A percentile compares a stretch with the other conserved stretches of the same genome.
phyloP scores from a whole-genome alignment of 2,113 vertebrate species.

The Gavialis gangeticus region DNA sequence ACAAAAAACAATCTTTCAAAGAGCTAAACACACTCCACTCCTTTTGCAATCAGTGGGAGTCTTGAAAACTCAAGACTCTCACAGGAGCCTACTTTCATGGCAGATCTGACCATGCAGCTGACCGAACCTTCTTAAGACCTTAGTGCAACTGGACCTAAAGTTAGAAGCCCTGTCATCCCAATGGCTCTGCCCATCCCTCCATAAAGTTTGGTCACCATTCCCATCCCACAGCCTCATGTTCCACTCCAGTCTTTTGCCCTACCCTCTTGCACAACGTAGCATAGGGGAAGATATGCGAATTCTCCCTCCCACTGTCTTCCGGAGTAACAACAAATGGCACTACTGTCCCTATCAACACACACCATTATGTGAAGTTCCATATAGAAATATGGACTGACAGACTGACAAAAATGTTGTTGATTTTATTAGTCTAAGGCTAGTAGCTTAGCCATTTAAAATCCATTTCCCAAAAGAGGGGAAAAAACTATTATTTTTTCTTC shows the following conservation, averaged over 20 bases:
- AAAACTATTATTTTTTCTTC: conserved; percentile 78
- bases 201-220: conserved; percentile 11
- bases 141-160: neutral
- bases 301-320: conserved; percentile 23
- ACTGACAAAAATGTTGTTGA: conserved; percentile 79
- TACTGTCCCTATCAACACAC: conserved; percentile 70
- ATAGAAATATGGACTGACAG: conserved; percentile 79
- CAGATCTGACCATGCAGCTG: neutral
- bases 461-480: conserved; percentile 83
- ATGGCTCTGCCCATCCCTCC: conserved; percentile 17
- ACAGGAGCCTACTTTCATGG: neutral
- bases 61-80: neutral
- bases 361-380: conserved; percentile 76
- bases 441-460: conserved; percentile 86
- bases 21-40: neutral
- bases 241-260: conserved; percentile 41
- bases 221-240: conserved; percentile 19
- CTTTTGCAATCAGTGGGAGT: neutral
- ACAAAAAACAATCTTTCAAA: neutral
- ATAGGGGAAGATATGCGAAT: conserved; percentile 18
- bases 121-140: neutral
- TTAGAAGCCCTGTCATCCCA: neutral
- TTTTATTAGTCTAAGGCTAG: conserved; percentile 86
- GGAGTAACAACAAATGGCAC: conserved; percentile 68
- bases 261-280: conserved; percentile 44